Conservation (phyloP, 2,888 invertebrate species). For the Acanthosoma haemorrhoidale region DNA sequence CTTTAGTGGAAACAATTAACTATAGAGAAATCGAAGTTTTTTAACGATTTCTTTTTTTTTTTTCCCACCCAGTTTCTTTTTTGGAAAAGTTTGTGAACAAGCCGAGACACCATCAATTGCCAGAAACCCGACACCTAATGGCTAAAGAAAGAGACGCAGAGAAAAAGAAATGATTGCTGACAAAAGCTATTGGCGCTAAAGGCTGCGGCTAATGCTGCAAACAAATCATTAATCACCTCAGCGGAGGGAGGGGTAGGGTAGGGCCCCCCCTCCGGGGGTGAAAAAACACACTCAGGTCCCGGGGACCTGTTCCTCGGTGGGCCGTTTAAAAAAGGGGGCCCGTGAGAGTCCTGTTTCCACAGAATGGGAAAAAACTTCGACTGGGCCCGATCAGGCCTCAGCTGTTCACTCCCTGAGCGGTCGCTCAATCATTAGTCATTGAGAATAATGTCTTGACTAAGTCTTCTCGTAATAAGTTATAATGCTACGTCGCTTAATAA, state of each 20-base stretch:
- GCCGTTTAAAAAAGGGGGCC: background rate
- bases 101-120: background rate
- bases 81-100: background rate
- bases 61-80: background rate
- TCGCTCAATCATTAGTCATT: no score
- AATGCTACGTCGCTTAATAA: no score
- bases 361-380: background rate
- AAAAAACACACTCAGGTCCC: background rate
- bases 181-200: background rate
- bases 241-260: background rate
- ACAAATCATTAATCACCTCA: conserved; percentile 25
- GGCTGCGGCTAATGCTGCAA: conserved; percentile 24
- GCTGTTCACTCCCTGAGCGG: background rate
- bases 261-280: no score
- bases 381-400: conserved; percentile 11
- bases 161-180: background rate
- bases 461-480: no score
- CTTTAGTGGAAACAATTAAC: background rate
- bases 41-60: background rate
- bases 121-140: background rate
- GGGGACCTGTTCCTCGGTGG: conserved; percentile 18
- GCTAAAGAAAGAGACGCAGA: background rate
- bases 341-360: background rate
- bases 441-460: no score
- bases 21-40: background rate